Conservation (phyloP, 1,140 invertebrate genomes). For the Lepidotrigona ventralis region DNA sequence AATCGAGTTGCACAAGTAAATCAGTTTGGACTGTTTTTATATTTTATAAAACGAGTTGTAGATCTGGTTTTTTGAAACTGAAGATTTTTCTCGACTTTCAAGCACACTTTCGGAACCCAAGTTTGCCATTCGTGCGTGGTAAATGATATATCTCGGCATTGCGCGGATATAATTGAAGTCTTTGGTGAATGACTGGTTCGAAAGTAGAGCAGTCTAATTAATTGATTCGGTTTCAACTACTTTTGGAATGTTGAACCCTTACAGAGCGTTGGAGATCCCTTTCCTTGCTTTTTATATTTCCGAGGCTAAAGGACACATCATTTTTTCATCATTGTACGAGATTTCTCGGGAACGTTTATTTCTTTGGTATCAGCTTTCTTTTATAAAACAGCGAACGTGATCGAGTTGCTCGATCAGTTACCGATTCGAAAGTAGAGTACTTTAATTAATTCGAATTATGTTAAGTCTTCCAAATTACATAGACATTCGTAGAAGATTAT, state of each 20-base stretch:
- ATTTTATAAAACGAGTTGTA: neutral
- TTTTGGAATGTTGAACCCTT: slow-evolving; percentile 31
- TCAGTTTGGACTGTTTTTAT: neutral
- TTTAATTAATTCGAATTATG: neutral
- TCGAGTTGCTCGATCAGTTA: slow-evolving; percentile 12
- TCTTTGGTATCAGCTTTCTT: neutral
- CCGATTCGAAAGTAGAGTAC: neutral
- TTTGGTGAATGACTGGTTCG: slow-evolving; percentile 25
- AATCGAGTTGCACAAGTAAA: neutral
- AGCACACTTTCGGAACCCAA: neutral
- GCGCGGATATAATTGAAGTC: slow-evolving; percentile 8
- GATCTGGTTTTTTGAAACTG: neutral
- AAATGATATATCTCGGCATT: neutral
- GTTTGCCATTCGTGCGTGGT: neutral
- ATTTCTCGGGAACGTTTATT: neutral
- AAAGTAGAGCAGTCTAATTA: slow-evolving; percentile 34
- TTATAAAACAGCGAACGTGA: slow-evolving; percentile 12
- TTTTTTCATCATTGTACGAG: neutral
- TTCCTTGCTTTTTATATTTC: slow-evolving; percentile 3
- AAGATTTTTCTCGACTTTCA: neutral
- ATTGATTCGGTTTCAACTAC: slow-evolving; percentile 13
- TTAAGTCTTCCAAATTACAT: neutral
- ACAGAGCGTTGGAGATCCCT: neutral
- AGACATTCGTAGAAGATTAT: neutral
- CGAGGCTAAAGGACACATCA: slow-evolving; percentile 5